Conservation (phyloP, 2,113 vertebrate species). For the Pachycephala philippinensis region DNA sequence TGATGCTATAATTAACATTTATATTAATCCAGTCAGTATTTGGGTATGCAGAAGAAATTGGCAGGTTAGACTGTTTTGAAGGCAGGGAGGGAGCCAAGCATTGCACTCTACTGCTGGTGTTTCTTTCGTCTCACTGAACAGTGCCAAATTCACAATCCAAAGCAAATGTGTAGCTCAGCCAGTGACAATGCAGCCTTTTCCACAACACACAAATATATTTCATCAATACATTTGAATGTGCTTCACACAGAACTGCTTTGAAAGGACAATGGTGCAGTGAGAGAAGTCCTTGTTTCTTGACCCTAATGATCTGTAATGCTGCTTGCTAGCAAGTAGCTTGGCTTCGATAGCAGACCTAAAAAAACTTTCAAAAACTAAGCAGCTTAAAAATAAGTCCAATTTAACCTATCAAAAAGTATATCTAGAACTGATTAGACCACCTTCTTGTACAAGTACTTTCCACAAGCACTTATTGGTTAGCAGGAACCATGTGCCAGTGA, state of each 20-base stretch:
- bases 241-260: neutral
- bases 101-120: neutral
- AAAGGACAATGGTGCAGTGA: neutral
- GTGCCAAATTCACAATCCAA: conserved; percentile 42
- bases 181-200: conserved; percentile 4
- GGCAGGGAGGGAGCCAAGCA: conserved; percentile 15
- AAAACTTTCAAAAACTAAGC: neutral
- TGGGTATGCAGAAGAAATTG: neutral
- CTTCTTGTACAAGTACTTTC: neutral
- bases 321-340: neutral
- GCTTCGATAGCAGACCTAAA: neutral
- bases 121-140: neutral
- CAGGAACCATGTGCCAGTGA: neutral
- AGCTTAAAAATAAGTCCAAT: neutral
- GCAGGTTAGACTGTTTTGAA: conserved; percentile 27
- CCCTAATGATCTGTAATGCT: neutral
- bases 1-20: conserved; percentile 28
- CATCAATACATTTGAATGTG: neutral
- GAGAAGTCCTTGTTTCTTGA: neutral
- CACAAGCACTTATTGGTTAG: neutral
- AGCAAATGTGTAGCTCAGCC: conserved; percentile 10
- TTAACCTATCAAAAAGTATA: neutral
- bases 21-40: conserved; percentile 21
- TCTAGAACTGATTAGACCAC: neutral
- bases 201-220: neutral